Conservation (phyloP, 2,113 vertebrate genomes). For the Gyps fulvus region DNA sequence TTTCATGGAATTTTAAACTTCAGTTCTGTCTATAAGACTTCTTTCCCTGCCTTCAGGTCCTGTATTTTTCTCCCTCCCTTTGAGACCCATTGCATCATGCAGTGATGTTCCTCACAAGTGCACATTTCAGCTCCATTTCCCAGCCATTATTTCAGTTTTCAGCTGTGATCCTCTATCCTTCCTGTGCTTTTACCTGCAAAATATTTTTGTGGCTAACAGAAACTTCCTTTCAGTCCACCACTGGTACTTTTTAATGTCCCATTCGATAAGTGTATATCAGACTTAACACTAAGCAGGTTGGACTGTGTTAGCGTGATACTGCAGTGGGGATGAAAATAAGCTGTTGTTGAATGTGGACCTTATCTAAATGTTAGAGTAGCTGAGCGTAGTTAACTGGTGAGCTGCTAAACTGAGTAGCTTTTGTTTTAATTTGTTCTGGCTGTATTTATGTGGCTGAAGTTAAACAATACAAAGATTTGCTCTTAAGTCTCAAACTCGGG, state of each 20-base stretch:
- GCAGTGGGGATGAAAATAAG: neutral
- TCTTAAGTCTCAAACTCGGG: neutral
- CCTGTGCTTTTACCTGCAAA: neutral
- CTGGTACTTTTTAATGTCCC: neutral
- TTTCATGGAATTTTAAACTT: neutral
- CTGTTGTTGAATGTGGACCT: neutral
- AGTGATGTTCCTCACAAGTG: neutral
- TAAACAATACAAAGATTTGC: neutral
- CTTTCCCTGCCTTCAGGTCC: neutral
- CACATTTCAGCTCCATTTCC: rapidly evolving
- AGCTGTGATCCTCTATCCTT: neutral
- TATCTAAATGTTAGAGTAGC: neutral
- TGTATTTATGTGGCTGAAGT: neutral
- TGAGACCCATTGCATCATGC: rapidly evolving
- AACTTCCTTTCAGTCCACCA: neutral
- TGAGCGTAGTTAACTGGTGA: neutral
- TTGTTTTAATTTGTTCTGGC: neutral
- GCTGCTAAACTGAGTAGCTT: neutral
- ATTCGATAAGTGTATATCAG: rapidly evolving
- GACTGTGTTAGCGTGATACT: neutral
- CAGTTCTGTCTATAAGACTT: neutral
- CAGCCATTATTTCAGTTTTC: neutral
- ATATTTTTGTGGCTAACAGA: neutral
- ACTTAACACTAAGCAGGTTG: neutral
- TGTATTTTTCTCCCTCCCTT: neutral